phyloP scores from a whole-genome alignment of 1,140 invertebrate genomes.

The Oncopodura yosiiana region DNA sequence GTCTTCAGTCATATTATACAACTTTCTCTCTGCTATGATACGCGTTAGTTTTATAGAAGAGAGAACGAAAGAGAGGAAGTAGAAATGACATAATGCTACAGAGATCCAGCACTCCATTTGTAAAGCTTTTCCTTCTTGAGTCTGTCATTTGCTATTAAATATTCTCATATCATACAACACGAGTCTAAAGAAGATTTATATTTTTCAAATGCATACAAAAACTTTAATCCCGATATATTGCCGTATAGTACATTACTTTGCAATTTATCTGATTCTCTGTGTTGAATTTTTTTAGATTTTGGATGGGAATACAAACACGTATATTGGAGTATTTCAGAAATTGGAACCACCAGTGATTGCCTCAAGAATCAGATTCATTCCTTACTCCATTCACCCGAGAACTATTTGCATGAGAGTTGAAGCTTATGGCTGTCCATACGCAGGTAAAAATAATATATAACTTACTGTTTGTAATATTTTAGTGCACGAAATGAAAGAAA shows the following conservation, averaged over 20 bases:
- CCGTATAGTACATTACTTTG: background rate
- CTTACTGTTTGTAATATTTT: too few species aligned
- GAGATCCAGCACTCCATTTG: too few species aligned
- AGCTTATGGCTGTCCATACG: conserved; percentile 64
- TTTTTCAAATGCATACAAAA: background rate
- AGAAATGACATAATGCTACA: background rate
- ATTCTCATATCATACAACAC: background rate
- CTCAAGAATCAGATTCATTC: conserved; percentile 65
- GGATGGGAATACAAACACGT: conserved; percentile 69
- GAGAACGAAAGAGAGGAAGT: background rate
- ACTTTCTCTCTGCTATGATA: too few species aligned
- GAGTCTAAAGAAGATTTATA: background rate
- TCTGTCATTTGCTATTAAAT: background rate
- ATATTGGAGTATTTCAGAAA: conserved; percentile 61
- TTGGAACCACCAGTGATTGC: conserved; percentile 69
- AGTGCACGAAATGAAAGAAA: too few species aligned
- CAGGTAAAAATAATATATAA: conserved; percentile 46
- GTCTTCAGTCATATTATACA: too few species aligned
- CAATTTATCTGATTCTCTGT: conserved; percentile 15
- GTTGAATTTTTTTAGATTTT: conserved; percentile 53
- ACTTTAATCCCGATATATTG: too few species aligned
- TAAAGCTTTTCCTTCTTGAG: too few species aligned
- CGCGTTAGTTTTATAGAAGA: background rate
- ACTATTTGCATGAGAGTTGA: conserved; percentile 82
- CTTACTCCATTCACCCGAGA: conserved; percentile 67